Conservation (phyloP, 1,140 invertebrate species). For the Uloborus diversus region DNA sequence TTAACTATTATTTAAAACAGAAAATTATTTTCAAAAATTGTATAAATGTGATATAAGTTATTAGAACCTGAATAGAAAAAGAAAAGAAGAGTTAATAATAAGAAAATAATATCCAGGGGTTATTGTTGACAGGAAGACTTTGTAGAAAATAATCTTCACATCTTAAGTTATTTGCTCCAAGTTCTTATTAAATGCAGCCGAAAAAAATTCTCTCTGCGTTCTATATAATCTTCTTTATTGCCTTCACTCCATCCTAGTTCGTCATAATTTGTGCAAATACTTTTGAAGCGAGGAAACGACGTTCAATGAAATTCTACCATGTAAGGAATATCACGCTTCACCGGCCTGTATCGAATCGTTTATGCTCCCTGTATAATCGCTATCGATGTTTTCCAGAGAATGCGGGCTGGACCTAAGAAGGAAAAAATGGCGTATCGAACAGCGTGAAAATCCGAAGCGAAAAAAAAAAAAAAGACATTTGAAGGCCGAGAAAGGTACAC, state of each 20-base stretch:
- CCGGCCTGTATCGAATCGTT: conserved; percentile 28
- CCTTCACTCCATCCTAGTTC: conserved; percentile 19
- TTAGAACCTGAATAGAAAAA: too few species aligned
- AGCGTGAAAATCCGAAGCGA: background rate
- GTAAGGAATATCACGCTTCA: conserved; percentile 13
- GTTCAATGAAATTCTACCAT: conserved; percentile 17
- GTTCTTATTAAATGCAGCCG: too few species aligned
- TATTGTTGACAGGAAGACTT: too few species aligned
- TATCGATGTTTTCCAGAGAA: conserved; percentile 20
- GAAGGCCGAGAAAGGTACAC: conserved; percentile 29
- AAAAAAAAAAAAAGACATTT: background rate
- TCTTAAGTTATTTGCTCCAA: too few species aligned
- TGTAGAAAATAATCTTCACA: too few species aligned
- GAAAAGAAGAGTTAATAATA: too few species aligned
- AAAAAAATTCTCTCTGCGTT: too few species aligned
- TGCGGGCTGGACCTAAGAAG: background rate
- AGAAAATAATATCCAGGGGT: too few species aligned
- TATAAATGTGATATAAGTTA: too few species aligned
- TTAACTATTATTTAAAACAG: too few species aligned
- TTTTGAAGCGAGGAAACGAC: background rate
- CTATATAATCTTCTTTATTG: too few species aligned
- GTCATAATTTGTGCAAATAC: conserved; percentile 6
- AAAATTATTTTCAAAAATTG: too few species aligned
- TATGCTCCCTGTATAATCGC: conserved; percentile 36
- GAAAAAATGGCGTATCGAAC: background rate